Percentiles rank a stretch among this genome's conserved stretches.
phyloP scores from a whole-genome alignment of 1,140 invertebrate genomes.

The Physella acuta region DNA sequence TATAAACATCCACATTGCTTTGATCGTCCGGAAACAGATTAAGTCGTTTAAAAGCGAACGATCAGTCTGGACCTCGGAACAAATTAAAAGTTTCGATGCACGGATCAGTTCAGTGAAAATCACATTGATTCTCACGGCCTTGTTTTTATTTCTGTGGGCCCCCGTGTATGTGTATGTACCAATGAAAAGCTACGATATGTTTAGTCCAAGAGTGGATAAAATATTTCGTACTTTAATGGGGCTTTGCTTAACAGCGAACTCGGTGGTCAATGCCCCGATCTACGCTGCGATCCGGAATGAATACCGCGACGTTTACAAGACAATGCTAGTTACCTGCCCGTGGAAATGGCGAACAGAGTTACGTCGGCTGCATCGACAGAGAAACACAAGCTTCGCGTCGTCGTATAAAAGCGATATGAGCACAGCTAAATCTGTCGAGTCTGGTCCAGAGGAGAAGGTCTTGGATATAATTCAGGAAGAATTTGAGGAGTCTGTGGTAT shows the following conservation, averaged over 20 bases:
- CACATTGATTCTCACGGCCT: background rate
- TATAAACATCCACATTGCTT: background rate
- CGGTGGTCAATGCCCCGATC: background rate
- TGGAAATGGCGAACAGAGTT: background rate
- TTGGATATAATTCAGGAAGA: too few relatives aligned
- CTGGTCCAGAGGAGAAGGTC: too few relatives aligned
- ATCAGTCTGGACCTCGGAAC: background rate
- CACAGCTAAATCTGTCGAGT: too few relatives aligned
- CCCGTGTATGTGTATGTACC: background rate
- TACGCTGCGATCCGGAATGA: background rate
- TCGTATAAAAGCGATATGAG: too few relatives aligned
- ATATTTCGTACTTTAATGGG: background rate
- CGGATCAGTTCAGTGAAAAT: background rate
- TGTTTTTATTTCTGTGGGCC: background rate
- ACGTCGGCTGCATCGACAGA: background rate
- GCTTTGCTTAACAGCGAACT: background rate
- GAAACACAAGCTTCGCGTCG: too few relatives aligned
- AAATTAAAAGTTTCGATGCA: background rate
- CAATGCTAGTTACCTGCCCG: background rate
- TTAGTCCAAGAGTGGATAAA: background rate
- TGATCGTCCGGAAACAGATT: background rate
- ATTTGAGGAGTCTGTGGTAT: too few relatives aligned
- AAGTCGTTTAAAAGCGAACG: background rate
- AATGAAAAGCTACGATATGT: background rate
- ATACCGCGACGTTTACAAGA: background rate